Percentiles rank a stretch among this genome's conserved stretches.
Conservation (phyloP, 2,113 vertebrate genomes). For the Tor tambroides region DNA sequence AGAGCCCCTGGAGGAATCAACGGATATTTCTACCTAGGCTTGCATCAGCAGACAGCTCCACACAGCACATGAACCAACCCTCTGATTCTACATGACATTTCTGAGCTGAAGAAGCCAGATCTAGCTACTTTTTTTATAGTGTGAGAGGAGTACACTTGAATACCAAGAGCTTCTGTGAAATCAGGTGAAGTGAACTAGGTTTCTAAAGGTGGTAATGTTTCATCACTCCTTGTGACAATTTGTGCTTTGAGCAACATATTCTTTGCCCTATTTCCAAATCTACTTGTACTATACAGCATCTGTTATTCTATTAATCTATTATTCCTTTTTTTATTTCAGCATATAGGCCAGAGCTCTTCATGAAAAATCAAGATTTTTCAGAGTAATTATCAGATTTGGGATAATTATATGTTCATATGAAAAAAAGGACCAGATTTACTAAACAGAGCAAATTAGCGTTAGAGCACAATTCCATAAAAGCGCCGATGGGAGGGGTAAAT, state of each 20-base stretch:
- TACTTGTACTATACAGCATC: neutral
- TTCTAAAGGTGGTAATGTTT: neutral
- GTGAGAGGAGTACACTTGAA: constrained; percentile 10
- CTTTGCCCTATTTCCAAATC: neutral
- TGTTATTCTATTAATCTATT: constrained; percentile 6
- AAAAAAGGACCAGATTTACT: no score
- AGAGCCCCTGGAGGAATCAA: constrained; percentile 14
- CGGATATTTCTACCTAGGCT: neutral
- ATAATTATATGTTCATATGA: neutral
- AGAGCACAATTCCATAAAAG: no score
- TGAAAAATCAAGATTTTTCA: neutral
- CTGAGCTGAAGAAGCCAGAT: neutral
- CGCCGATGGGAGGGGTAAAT: no score
- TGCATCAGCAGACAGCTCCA: constrained; percentile 14
- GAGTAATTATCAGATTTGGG: neutral
- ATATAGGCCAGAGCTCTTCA: neutral
- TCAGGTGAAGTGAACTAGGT: neutral
- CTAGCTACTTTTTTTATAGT: constrained; percentile 1
- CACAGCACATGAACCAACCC: neutral
- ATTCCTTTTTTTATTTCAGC: constrained; percentile 3
- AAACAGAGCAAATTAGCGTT: no score
- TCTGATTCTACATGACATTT: constrained; percentile 32
- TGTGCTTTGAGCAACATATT: neutral
- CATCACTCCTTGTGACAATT: neutral
- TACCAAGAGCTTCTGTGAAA: constrained; percentile 11